These are phyloP conservation scores for Eupithecia exiguata DNA, from an alignment of 2,888 invertebrate genomes.

Conservation along the genomic window DNA sequence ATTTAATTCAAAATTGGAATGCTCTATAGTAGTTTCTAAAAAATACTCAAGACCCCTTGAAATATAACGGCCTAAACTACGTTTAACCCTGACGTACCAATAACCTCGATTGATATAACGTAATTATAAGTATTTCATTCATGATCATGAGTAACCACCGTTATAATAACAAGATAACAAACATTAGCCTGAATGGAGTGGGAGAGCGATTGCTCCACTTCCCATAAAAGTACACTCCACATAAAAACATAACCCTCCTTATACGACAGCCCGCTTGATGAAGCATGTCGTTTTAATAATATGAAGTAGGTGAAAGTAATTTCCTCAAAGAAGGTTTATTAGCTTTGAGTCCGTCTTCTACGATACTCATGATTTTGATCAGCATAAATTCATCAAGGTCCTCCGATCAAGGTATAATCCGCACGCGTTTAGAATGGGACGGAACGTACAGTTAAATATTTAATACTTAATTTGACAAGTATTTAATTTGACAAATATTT, in stretches of 20 bases:
- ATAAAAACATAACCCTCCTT: slow-evolving; percentile 1
- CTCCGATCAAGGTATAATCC: neutral
- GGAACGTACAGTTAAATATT: neutral
- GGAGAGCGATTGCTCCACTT: slow-evolving; percentile 16
- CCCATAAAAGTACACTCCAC: neutral
- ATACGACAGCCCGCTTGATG: neutral
- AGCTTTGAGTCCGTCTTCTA: neutral
- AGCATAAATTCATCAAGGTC: neutral
- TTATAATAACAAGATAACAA: slow-evolving; percentile 29
- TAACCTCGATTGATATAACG: neutral
- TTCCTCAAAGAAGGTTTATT: neutral
- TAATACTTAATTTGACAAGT: too few relatives aligned
- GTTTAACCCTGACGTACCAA: neutral
- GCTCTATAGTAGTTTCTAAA: neutral
- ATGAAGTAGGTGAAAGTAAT: neutral
- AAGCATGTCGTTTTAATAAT: neutral
- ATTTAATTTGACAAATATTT: too few relatives aligned
- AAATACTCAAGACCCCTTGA: neutral
- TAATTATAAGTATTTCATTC: slow-evolving; percentile 18
- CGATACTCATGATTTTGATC: neutral
- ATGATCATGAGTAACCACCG: slow-evolving; percentile 17
- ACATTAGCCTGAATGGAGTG: slow-evolving; percentile 22
- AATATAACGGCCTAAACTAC: neutral
- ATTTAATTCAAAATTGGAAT: too few relatives aligned
- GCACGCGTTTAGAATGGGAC: neutral